Conservation (phyloP, 2,113 vertebrate genomes). For the Anguilla japonica region DNA sequence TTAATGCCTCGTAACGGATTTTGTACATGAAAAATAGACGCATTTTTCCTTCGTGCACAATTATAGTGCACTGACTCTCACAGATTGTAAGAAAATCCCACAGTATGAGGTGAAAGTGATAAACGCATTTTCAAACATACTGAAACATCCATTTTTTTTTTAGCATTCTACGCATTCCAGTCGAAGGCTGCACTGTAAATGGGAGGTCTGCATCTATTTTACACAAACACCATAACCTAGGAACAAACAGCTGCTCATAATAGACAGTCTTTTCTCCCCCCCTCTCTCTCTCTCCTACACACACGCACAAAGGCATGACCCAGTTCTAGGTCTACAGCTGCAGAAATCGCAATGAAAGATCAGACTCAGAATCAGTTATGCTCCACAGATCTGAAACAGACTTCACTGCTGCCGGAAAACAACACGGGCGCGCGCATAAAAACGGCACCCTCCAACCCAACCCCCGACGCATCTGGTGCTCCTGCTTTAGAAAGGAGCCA, state of each 20-base stretch:
- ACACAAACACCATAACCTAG: not conserved
- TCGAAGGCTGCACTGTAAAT: not conserved
- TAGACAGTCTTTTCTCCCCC: not conserved
- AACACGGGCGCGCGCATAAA: not conserved
- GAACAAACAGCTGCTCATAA: not conserved
- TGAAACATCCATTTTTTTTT: too few species aligned
- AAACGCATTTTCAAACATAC: too few species aligned
- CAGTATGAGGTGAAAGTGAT: too few species aligned
- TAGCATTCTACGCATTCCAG: not conserved
- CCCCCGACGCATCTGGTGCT: too few species aligned
- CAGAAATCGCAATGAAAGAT: constrained; percentile 37
- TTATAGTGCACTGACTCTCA: too few species aligned
- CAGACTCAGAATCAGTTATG: constrained; percentile 30
- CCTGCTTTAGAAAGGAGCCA: too few species aligned
- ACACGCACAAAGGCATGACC: constrained; percentile 44
- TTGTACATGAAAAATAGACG: too few species aligned
- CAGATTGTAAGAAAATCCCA: too few species aligned
- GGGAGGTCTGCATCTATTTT: not conserved
- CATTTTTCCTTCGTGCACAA: too few species aligned
- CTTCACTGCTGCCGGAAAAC: not conserved
- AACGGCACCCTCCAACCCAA: not conserved
- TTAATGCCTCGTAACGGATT: too few species aligned
- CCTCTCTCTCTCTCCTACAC: constrained; percentile 26
- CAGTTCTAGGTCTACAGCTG: constrained; percentile 35
- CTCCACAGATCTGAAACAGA: constrained; percentile 14